These are phyloP conservation scores for Callithrix jacchus DNA, from an alignment of 2,113 vertebrate genomes.

Conservation along the genomic window DNA sequence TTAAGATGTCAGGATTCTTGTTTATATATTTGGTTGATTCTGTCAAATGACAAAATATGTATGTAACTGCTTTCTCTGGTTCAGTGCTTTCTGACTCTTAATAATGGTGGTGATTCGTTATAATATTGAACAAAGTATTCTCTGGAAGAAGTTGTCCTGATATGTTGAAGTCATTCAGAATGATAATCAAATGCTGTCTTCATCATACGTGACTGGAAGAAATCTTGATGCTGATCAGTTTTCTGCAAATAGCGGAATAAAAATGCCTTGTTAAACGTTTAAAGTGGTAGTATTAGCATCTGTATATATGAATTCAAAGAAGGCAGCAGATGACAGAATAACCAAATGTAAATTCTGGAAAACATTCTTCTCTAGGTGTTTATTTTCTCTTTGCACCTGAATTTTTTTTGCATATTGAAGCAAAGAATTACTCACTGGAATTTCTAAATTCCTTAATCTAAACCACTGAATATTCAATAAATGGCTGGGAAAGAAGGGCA, in stretches of 20 bases:
- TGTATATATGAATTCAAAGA: slow-evolving; percentile 2
- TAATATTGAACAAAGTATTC: background rate
- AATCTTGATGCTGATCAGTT: background rate
- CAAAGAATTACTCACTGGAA: background rate
- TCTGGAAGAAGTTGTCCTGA: background rate
- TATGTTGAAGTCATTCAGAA: background rate
- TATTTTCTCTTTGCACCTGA: background rate
- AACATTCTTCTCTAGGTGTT: background rate
- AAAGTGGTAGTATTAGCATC: background rate
- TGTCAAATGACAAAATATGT: background rate
- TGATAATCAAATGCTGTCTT: slow-evolving; percentile 13
- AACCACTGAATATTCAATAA: slow-evolving; percentile 43
- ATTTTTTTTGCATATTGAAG: slow-evolving; percentile 26
- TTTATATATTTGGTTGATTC: background rate
- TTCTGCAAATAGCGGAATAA: slow-evolving; percentile 21
- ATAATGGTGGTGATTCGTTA: background rate
- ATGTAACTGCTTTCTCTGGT: background rate
- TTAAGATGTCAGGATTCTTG: background rate
- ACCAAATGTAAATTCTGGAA: background rate
- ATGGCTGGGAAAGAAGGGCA: background rate
- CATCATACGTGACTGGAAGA: background rate
- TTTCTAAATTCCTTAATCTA: slow-evolving; percentile 8
- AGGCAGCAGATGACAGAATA: background rate
- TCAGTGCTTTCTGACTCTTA: background rate
- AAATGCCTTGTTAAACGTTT: slow-evolving; percentile 16